Percentiles rank a stretch among this genome's conserved stretches.
These are phyloP conservation scores for Tyrophagus putrescentiae DNA, from an alignment of 1,140 invertebrate genomes.

Conservation along the genomic window DNA sequence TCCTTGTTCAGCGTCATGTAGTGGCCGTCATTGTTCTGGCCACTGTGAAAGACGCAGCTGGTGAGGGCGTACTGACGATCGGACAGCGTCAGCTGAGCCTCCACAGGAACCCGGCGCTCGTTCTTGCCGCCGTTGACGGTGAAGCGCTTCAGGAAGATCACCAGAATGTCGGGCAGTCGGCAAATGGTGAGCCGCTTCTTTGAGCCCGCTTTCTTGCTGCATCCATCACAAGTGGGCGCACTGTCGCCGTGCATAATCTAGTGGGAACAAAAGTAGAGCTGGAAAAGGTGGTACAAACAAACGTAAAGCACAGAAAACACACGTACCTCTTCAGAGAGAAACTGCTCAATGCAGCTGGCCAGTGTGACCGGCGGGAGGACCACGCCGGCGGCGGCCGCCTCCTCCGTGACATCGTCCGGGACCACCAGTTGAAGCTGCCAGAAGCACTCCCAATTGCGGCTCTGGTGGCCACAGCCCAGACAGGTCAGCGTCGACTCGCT, in stretches of 20 bases:
- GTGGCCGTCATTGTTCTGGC: neutral
- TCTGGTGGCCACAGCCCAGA: neutral
- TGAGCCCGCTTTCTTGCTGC: neutral
- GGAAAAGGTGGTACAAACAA: too few species aligned
- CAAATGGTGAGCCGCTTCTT: neutral
- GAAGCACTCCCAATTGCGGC: neutral
- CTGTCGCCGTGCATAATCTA: neutral
- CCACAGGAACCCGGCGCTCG: neutral
- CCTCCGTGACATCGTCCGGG: neutral
- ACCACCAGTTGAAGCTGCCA: neutral
- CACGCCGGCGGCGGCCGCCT: neutral
- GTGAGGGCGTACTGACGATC: neutral
- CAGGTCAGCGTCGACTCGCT: neutral
- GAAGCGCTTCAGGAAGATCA: neutral
- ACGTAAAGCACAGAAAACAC: neutral
- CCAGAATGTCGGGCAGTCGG: neutral
- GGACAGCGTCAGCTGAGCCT: neutral
- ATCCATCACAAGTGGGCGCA: neutral
- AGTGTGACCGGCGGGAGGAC: neutral
- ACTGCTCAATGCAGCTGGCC: neutral
- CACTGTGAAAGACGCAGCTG: neutral
- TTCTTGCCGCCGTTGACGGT: neutral
- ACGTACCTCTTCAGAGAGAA: neutral
- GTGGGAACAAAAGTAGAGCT: neutral
- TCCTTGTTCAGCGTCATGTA: neutral